phyloP scores from a whole-genome alignment of 2,113 vertebrate species.

The Heliornis fulica region DNA sequence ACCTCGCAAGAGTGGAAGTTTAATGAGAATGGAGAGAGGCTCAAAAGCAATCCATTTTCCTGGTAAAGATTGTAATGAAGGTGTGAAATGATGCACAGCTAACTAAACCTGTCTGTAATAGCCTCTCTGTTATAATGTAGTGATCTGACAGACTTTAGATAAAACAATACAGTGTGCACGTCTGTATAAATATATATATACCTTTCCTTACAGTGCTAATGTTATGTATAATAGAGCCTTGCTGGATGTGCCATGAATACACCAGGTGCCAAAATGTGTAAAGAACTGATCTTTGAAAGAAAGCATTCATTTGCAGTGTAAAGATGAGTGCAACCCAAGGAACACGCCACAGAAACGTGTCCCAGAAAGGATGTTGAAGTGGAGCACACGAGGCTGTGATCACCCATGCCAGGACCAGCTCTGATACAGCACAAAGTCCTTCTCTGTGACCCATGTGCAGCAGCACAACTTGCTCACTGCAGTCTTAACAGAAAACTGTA shows the following conservation, averaged over 20 bases:
- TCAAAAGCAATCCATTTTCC: constrained; percentile 66
- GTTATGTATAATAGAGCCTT: neutral
- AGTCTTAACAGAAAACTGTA: neutral
- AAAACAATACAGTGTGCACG: neutral
- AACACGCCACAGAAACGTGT: neutral
- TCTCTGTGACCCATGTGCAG: neutral
- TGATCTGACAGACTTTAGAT: constrained; percentile 3
- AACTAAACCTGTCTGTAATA: constrained; percentile 25
- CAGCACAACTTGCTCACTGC: neutral
- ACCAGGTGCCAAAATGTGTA: neutral
- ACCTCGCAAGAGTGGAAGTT: constrained; percentile 56
- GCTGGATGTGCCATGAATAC: neutral
- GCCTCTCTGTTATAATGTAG: constrained; percentile 26
- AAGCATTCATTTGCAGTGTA: neutral
- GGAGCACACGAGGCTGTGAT: neutral
- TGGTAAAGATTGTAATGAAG: constrained; percentile 51
- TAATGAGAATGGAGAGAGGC: constrained; percentile 60
- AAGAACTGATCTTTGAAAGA: neutral
- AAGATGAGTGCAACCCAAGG: neutral
- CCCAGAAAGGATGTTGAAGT: neutral
- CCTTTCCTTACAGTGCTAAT: neutral
- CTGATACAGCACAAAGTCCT: neutral
- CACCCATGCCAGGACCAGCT: neutral
- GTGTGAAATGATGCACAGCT: constrained; percentile 59
- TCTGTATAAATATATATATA: neutral